Base-by-base conservation (phyloP, 2,797 vertebrate species). In the Trachurus trachurus region DNA sequence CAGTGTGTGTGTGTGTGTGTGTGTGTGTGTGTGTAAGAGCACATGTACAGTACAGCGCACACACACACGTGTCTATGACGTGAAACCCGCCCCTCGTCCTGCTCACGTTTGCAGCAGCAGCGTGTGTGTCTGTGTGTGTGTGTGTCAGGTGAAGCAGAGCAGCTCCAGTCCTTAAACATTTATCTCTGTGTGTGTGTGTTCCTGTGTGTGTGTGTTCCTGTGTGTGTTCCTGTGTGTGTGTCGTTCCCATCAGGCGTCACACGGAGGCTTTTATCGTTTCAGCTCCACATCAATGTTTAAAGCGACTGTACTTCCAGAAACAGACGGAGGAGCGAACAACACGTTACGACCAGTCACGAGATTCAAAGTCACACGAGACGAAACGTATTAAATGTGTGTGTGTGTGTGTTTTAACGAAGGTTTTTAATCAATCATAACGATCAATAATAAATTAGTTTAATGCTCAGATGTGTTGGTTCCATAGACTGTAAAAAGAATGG, bases 131-230 rank as follows among this genome's bases (percentile, higher is more conserved):
- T 26, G 26, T 26, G 26, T 26, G 26, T 26, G 26, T 26, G 26
- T 26, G 31, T 34, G 74, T 40, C 63, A 69, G 78, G 56, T 61
- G 73, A 56, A 67, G 78, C 52, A 12, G 56, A 66, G 66, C 2
- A 11, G 57, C 40, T 71, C 21, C 57, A 5, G 29, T 39, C 58
- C 74, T 82, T 44, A 80, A 85, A 76, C 81, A 86, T 84, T 76
- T 21, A 80, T 75, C 4, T 49, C 4, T 12, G 17, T 12, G 69
- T 17, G 61, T 71, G 45, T 15, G 44, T 63, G 40, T n/a, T n/a
- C n/a, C n/a, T n/a, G n/a, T n/a, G n/a, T n/a, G n/a, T n/a, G n/a
- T n/a, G n/a, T n/a, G n/a, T n/a, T n/a, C n/a, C n/a, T n/a, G n/a
- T n/a, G n/a, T n/a, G n/a, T n/a, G n/a, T n/a, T n/a, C n/a, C n/a